These are phyloP conservation scores for Meteorus colon DNA, from an alignment of 2,888 invertebrate species.

Conservation along the genomic window DNA sequence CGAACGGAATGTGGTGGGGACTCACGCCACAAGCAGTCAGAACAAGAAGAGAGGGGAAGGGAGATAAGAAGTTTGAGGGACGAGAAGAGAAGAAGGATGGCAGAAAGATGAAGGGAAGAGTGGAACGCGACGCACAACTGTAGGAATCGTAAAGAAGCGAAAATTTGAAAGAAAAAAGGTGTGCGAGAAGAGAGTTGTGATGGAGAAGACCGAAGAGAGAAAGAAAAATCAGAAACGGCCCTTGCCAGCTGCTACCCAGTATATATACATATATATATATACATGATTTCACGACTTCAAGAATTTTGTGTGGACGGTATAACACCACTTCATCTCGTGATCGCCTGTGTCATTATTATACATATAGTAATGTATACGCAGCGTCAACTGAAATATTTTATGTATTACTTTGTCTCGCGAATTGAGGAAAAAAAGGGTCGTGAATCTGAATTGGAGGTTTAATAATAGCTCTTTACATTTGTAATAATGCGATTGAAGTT, in stretches of 20 bases:
- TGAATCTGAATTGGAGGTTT: too few relatives aligned
- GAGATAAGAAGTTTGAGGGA: slow-evolving; percentile 45
- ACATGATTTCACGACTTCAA: not conserved
- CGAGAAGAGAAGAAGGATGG: slow-evolving; percentile 45
- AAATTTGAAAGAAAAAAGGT: slow-evolving; percentile 38
- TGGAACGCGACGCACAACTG: slow-evolving; percentile 19
- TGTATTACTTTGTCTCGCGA: not conserved
- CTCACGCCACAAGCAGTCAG: slow-evolving; percentile 28
- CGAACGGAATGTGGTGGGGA: slow-evolving; percentile 35
- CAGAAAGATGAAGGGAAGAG: slow-evolving; percentile 40
- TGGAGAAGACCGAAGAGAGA: slow-evolving; percentile 20
- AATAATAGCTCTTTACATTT: too few relatives aligned
- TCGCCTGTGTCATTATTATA: not conserved
- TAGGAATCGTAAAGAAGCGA: slow-evolving; percentile 41
- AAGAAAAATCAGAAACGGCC: slow-evolving; percentile 20
- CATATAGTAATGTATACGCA: not conserved
- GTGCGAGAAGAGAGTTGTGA: slow-evolving; percentile 19
- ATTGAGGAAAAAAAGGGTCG: slow-evolving; percentile 32
- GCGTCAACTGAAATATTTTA: too few relatives aligned
- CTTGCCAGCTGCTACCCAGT: slow-evolving; percentile 51
- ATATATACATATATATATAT: not conserved
- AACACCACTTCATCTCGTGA: not conserved
- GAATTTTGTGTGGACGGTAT: not conserved
- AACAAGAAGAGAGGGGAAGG: slow-evolving; percentile 14
- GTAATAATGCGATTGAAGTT: too few relatives aligned